phyloP scores from a whole-genome alignment of 2,888 invertebrate species.

The Drosophila yooni region DNA sequence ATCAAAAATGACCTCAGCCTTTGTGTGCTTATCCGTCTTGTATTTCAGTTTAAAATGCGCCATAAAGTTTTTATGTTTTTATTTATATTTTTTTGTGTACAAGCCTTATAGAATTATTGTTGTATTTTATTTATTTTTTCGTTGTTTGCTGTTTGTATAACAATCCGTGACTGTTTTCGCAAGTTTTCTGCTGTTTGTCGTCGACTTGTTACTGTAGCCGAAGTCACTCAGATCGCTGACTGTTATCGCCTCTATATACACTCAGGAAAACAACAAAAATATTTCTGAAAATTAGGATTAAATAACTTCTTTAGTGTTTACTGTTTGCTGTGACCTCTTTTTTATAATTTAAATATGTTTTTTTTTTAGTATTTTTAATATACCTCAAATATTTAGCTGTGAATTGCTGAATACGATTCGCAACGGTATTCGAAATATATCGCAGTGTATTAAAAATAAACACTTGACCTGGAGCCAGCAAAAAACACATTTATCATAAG shows the following conservation, averaged over 20 bases:
- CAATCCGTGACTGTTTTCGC: conserved; percentile 71
- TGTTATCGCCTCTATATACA: conserved; percentile 22
- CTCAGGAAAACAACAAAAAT: not conserved
- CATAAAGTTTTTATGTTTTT: conserved; percentile 27
- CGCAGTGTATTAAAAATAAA: not conserved
- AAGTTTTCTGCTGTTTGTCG: conserved; percentile 43
- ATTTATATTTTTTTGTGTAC: conserved; percentile 36
- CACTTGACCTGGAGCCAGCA: not conserved
- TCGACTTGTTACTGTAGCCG: conserved; percentile 6
- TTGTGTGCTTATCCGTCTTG: conserved; percentile 33
- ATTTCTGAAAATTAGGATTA: not conserved
- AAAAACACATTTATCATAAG: not conserved
- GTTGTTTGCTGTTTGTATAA: conserved; percentile 54
- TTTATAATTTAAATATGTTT: not conserved
- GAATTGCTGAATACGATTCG: no score
- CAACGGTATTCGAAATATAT: not conserved
- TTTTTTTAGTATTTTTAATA: no score
- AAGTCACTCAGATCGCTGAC: not conserved
- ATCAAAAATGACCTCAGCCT: conserved; percentile 70
- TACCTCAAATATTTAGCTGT: no score
- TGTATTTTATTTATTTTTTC: conserved; percentile 17
- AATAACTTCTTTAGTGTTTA: not conserved
- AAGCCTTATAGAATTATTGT: conserved; percentile 51
- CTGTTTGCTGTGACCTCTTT: not conserved
- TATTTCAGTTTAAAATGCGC: conserved; percentile 56